These are phyloP conservation scores for Papilio demoleus DNA, from an alignment of 2,888 invertebrate species.

Conservation along the genomic window DNA sequence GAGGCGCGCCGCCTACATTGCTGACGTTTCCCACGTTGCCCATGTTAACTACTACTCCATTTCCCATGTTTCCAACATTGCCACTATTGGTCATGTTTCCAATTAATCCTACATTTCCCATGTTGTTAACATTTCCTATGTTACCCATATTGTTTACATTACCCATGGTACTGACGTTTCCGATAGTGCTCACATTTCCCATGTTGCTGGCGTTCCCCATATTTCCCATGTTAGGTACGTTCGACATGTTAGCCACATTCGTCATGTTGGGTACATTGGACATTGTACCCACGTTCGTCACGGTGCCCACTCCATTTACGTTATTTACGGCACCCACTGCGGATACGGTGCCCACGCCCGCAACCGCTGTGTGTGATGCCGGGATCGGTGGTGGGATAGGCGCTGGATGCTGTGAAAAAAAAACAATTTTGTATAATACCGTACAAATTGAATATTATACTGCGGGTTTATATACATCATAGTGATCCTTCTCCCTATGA, in stretches of 20 bases:
- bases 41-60: conserved; percentile 3
- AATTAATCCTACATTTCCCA: background rate
- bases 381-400: conserved; percentile 80
- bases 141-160: conserved; percentile 35
- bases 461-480: too few relatives aligned
- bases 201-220: conserved; percentile 32
- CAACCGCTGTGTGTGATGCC: conserved; percentile 83
- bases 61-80: background rate
- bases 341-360: conserved; percentile 67
- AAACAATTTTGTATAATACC: background rate
- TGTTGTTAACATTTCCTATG: conserved; percentile 33
- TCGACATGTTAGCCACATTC: conserved; percentile 53
- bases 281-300: conserved; percentile 19
- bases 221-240: conserved; percentile 18
- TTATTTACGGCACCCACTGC: conserved; percentile 40
- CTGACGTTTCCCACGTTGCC: conserved; percentile 56
- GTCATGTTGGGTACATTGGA: conserved; percentile 53
- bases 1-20: conserved; percentile 58
- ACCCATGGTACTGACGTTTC: conserved; percentile 29
- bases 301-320: conserved; percentile 64
- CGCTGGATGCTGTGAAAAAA: conserved; percentile 66
- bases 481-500: too few relatives aligned
- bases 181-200: conserved; percentile 32
- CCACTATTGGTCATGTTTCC: conserved; percentile 1
- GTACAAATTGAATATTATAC: too few relatives aligned